Percentiles rank a stretch among this genome's conserved stretches.
Conservation (phyloP, 2,888 invertebrate species). For the Pyrrhosoma nymphula region DNA sequence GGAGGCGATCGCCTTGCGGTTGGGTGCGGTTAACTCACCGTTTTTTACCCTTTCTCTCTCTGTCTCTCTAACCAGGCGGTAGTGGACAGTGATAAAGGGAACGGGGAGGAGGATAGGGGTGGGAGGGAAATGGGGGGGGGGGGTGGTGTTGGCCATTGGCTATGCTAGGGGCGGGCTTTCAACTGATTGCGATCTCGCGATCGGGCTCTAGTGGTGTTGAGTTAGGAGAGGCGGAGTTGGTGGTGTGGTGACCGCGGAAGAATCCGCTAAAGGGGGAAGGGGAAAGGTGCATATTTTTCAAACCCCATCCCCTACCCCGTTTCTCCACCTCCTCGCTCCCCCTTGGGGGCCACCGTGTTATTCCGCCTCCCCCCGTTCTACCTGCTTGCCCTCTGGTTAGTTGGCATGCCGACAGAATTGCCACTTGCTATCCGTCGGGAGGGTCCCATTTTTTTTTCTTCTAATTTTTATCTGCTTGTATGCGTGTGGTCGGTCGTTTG, state of each 20-base stretch:
- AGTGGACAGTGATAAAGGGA: too few species aligned
- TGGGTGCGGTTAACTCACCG: neutral
- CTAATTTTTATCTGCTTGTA: neutral
- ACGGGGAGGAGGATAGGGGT: too few species aligned
- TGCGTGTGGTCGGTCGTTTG: neutral
- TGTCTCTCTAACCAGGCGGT: neutral
- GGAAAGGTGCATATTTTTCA: neutral
- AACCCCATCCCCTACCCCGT: too few species aligned
- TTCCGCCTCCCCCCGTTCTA: neutral
- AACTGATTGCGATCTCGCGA: conserved; percentile 56
- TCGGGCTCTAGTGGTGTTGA: neutral
- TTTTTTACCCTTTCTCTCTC: too few species aligned
- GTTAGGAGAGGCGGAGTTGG: neutral
- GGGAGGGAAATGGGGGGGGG: neutral
- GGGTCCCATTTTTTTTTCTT: neutral
- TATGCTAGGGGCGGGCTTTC: conserved; percentile 20
- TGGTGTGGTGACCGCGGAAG: conserved; percentile 33
- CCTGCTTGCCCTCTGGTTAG: neutral
- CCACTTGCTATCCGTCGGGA: neutral
- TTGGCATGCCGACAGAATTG: conserved; percentile 43
- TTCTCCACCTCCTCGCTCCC: neutral
- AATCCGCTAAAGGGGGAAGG: neutral
- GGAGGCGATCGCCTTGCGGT: neutral
- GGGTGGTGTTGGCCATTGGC: neutral
- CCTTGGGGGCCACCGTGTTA: neutral